Conservation (phyloP, 2,113 vertebrate genomes). For the Tenebrosternarchus preto region DNA sequence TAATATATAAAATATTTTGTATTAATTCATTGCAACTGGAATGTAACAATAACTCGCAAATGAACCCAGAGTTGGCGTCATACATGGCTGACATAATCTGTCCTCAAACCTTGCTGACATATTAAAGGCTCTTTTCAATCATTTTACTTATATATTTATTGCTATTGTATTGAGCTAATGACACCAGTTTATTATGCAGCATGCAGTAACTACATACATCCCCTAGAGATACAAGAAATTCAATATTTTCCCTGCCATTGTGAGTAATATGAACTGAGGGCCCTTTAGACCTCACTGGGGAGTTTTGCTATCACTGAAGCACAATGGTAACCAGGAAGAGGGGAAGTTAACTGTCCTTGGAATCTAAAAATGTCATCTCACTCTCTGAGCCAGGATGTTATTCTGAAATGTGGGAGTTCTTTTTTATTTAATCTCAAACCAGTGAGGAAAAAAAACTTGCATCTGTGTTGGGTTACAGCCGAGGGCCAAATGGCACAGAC, state of each 20-base stretch:
- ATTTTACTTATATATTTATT: too few species aligned
- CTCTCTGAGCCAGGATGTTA: slow-evolving; percentile 60
- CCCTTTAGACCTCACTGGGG: slow-evolving; percentile 51
- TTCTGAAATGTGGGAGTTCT: slow-evolving; percentile 51
- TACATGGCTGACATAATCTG: too few species aligned
- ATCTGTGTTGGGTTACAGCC: slow-evolving; percentile 44
- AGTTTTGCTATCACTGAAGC: slow-evolving; percentile 64
- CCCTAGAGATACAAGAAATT: not conserved
- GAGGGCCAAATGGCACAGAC: slow-evolving; percentile 29
- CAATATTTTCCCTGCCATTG: not conserved
- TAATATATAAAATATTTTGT: too few species aligned
- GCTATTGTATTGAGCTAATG: not conserved
- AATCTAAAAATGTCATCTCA: slow-evolving; percentile 74
- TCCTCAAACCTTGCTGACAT: too few species aligned
- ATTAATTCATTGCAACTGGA: too few species aligned
- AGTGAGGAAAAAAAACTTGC: slow-evolving; percentile 40
- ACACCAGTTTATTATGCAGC: not conserved
- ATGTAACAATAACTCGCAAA: too few species aligned
- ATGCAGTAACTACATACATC: not conserved
- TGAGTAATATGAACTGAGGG: slow-evolving; percentile 38
- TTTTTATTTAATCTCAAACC: slow-evolving; percentile 29
- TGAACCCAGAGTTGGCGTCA: too few species aligned
- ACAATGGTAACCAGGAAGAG: slow-evolving; percentile 71
- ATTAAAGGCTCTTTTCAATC: too few species aligned
- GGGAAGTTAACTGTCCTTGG: slow-evolving; percentile 77